These are phyloP conservation scores for Limanda limanda DNA, from an alignment of 2,113 vertebrate genomes.

Conservation along the genomic window DNA sequence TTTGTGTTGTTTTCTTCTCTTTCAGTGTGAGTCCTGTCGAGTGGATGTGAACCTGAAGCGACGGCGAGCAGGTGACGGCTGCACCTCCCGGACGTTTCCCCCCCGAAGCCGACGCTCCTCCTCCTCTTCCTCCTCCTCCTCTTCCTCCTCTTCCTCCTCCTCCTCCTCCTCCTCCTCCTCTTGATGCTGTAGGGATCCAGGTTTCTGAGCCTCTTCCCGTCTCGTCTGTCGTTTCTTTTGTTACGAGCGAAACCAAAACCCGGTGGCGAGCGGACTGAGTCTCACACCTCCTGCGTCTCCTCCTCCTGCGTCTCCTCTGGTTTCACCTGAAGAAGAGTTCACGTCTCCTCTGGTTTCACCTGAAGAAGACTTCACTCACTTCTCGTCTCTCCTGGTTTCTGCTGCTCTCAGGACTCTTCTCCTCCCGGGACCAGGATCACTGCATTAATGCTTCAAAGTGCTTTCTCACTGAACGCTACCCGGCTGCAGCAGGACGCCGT, in stretches of 20 bases:
- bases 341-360: background rate
- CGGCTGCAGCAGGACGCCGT: background rate
- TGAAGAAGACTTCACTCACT: background rate
- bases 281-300: too few relatives aligned
- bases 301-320: background rate
- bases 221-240: constrained; percentile 13
- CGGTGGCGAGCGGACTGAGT: constrained; percentile 74
- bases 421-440: constrained; percentile 2
- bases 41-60: background rate
- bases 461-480: constrained; percentile 63
- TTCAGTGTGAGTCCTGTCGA: constrained; percentile 58
- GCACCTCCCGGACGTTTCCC: constrained; percentile 41
- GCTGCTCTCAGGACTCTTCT: constrained; percentile 27
- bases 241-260: constrained; percentile 68
- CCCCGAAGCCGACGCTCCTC: constrained; percentile 35
- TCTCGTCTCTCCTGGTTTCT: background rate
- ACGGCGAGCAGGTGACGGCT: background rate
- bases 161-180: background rate
- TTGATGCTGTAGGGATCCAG: background rate
- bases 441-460: constrained; percentile 80
- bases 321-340: too few relatives aligned
- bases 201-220: background rate
- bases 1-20: constrained; percentile 41
- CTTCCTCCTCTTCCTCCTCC: too few relatives aligned
- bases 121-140: too few relatives aligned